These are phyloP conservation scores for Ophioninae sp. DNA, from an alignment of 2,888 invertebrate species.

Conservation along the genomic window DNA sequence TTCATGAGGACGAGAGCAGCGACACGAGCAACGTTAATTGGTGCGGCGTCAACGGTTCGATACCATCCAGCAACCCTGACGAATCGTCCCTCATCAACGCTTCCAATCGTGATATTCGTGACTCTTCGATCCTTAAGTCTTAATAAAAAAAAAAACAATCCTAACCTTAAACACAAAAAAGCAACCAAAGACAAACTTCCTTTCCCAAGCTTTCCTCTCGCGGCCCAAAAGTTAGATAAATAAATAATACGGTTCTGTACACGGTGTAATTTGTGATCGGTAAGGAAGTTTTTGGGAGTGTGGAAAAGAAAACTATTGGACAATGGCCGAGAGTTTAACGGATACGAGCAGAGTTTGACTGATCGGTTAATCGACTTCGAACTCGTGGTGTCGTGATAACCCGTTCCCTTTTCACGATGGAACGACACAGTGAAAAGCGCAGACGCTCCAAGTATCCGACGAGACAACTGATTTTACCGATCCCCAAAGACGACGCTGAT, in stretches of 20 bases:
- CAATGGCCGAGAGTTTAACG: neutral
- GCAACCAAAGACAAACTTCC: slow-evolving; percentile 29
- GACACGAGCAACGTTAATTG: slow-evolving; percentile 80
- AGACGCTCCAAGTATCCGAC: slow-evolving; percentile 64
- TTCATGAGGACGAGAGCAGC: slow-evolving; percentile 79
- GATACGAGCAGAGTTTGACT: slow-evolving; percentile 5
- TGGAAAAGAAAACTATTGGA: neutral
- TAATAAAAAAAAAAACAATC: slow-evolving; percentile 29
- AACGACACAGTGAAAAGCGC: slow-evolving; percentile 62
- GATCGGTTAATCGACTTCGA: neutral
- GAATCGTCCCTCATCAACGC: slow-evolving; percentile 31
- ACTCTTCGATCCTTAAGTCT: slow-evolving; percentile 51
- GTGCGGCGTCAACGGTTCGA: slow-evolving; percentile 72
- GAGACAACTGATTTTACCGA: slow-evolving; percentile 60
- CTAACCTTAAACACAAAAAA: slow-evolving; percentile 1
- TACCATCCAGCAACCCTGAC: slow-evolving; percentile 10
- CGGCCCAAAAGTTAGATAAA: slow-evolving; percentile 9
- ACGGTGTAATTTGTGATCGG: slow-evolving; percentile 20
- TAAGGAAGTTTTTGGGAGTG: slow-evolving; percentile 15
- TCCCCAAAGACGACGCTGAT: slow-evolving; percentile 52
- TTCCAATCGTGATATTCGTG: slow-evolving; percentile 42
- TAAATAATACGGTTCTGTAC: neutral
- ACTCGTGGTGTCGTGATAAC: slow-evolving; percentile 21
- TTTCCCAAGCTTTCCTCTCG: slow-evolving; percentile 47
- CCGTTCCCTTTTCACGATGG: slow-evolving; percentile 62